Evolutionary conservation across 2,113 vertebrate species (phyloP).

Genomic region (Pterophyllum scalare): DNA sequence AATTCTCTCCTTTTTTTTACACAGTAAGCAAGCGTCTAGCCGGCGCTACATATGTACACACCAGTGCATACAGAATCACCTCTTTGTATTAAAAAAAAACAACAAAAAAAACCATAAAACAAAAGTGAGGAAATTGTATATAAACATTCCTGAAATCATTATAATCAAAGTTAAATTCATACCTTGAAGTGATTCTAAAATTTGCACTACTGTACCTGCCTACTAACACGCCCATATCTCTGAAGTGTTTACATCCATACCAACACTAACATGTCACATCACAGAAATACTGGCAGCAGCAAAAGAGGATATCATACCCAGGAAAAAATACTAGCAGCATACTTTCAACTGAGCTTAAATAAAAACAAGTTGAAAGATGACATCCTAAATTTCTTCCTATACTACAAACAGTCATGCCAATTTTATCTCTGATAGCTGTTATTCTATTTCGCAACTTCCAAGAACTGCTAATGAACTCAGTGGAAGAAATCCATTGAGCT

Average conservation of each 20-base stretch:
- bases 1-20: conserved; percentile 45
- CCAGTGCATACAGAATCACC: neutral
- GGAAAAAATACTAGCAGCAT: conserved; percentile 52
- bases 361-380: conserved; percentile 39
- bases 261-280: conserved; percentile 73
- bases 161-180: neutral
- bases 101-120: too few relatives aligned
- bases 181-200: neutral
- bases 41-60: neutral
- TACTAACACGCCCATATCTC: conserved; percentile 28
- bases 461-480: conserved; percentile 21
- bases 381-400: conserved; percentile 30
- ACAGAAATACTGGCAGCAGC: conserved; percentile 48
- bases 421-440: conserved; percentile 19
- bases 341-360: conserved; percentile 24
- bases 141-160: neutral
- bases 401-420: neutral
- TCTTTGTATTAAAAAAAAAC: neutral
- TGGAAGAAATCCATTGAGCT: conserved; percentile 13
- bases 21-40: conserved; percentile 13
- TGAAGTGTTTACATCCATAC: conserved; percentile 73
- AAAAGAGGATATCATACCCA: conserved; percentile 27
- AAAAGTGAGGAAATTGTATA: neutral
- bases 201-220: conserved; percentile 1
- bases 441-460: conserved; percentile 30